Percentiles rank a stretch among this genome's conserved stretches.
Evolutionary conservation across 1,140 invertebrate species (phyloP).

Genomic region (silkworm (Bombyx mori)): DNA sequence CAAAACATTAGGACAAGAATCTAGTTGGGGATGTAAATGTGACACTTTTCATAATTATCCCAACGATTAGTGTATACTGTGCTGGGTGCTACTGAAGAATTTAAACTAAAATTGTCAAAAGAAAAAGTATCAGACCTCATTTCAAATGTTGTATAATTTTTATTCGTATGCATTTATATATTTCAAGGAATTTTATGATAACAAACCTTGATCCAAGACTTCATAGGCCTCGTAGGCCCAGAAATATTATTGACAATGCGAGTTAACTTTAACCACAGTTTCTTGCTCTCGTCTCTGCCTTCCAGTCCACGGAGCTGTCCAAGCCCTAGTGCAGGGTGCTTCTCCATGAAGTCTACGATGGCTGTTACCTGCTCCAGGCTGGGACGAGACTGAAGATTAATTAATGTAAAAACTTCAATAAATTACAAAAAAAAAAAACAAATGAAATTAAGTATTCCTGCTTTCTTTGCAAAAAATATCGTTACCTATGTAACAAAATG

Average conservation of each 20-base stretch:
- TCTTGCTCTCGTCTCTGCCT: conserved; percentile 54
- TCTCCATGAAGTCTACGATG: conserved; percentile 61
- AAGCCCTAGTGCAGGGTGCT: conserved; percentile 43
- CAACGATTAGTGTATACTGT: too few species aligned
- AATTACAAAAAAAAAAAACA: neutral
- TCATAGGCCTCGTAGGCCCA: conserved; percentile 53
- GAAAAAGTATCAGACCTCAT: too few species aligned
- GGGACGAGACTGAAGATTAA: conserved; percentile 44
- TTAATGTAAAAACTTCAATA: neutral
- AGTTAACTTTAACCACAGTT: conserved; percentile 47
- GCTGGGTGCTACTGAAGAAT: too few species aligned
- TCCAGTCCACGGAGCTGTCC: conserved; percentile 49
- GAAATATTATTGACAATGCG: conserved; percentile 46
- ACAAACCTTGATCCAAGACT: conserved; percentile 58
- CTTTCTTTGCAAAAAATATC: too few species aligned
- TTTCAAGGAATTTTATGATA: neutral
- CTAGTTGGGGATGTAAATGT: too few species aligned
- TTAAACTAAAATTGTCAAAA: too few species aligned
- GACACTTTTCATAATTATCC: too few species aligned
- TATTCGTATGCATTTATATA: too few species aligned
- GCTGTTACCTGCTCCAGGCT: conserved; percentile 54
- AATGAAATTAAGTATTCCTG: too few species aligned
- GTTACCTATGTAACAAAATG: too few species aligned
- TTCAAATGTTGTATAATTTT: too few species aligned
- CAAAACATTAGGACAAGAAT: too few species aligned